Evolutionary conservation across 2,113 vertebrate species (phyloP).

Genomic region (Circaetus gallicus): DNA sequence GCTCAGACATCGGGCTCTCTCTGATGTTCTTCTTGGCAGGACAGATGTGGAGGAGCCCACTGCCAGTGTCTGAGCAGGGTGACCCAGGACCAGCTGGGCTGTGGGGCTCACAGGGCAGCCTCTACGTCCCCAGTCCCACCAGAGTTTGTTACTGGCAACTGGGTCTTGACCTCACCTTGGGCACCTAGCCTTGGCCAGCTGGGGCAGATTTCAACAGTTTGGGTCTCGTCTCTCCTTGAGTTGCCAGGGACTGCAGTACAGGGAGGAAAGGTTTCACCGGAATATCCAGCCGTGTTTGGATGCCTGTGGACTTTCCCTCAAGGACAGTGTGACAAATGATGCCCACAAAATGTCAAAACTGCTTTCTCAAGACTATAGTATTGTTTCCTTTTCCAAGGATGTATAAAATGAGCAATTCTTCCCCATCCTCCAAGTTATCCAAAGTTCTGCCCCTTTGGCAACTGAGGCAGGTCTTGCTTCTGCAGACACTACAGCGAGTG

Average conservation of each 20-base stretch:
- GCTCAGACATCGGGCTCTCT: not conserved
- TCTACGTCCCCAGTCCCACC: not conserved
- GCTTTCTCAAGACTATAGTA: not conserved
- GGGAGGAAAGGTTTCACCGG: not conserved
- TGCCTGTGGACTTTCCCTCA: not conserved
- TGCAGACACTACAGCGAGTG: not conserved
- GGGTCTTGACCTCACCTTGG: not conserved
- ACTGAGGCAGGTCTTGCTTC: not conserved
- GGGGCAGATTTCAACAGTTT: not conserved
- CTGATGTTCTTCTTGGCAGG: not conserved
- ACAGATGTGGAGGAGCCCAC: not conserved
- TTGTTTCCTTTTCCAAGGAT: not conserved
- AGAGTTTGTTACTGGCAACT: not conserved
- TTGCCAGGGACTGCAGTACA: not conserved
- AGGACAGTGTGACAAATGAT: not conserved
- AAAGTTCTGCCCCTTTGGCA: conserved; percentile 2
- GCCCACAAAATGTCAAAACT: not conserved
- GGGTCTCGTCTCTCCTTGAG: not conserved
- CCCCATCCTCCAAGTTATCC: not conserved
- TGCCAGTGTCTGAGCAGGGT: not conserved
- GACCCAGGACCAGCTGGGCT: not conserved
- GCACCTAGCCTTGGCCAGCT: not conserved
- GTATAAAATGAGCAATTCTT: not conserved
- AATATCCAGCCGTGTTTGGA: not conserved
- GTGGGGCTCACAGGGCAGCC: not conserved